Percentiles rank a stretch among this genome's conserved stretches.
Conservation (phyloP, 1,140 invertebrate species). For the Acyrthosiphon pisum region DNA sequence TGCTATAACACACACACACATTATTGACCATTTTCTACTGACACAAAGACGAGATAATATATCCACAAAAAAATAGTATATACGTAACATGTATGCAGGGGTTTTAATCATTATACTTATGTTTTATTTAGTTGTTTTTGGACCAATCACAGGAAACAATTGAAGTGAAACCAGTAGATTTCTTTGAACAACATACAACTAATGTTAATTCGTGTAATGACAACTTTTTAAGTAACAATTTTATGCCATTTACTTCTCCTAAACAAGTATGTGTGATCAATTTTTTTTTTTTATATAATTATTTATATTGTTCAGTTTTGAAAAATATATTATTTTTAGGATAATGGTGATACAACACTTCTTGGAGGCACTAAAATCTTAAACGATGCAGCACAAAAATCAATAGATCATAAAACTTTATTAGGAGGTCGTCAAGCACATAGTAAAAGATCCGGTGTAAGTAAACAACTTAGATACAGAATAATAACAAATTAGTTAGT, state of each 20-base stretch:
- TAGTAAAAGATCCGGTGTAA: constrained; percentile 71
- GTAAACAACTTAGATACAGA: constrained; percentile 58
- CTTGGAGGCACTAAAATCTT: not conserved
- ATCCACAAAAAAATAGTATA: not conserved
- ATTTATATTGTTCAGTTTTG: not conserved
- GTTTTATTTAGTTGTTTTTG: constrained; percentile 36
- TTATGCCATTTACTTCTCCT: constrained; percentile 12
- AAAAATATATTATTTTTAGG: constrained; percentile 12
- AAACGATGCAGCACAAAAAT: constrained; percentile 40
- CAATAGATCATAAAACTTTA: constrained; percentile 48
- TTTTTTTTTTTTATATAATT: not conserved
- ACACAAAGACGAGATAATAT: not conserved
- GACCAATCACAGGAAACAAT: constrained; percentile 11
- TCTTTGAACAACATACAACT: constrained; percentile 50
- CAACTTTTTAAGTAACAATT: constrained; percentile 10
- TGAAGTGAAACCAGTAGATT: constrained; percentile 44
- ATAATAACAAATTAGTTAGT: not conserved
- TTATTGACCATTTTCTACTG: too few relatives aligned
- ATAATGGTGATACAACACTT: not conserved
- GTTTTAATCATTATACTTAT: not conserved
- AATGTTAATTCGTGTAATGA: constrained; percentile 24
- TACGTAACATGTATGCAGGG: not conserved
- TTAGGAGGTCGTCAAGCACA: constrained; percentile 63
- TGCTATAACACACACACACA: not conserved
- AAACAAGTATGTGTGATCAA: not conserved